A percentile compares a stretch with the other conserved stretches of the same genome.
Conservation (phyloP, 2,797 vertebrate genomes). For the Galago senegalensis region DNA sequence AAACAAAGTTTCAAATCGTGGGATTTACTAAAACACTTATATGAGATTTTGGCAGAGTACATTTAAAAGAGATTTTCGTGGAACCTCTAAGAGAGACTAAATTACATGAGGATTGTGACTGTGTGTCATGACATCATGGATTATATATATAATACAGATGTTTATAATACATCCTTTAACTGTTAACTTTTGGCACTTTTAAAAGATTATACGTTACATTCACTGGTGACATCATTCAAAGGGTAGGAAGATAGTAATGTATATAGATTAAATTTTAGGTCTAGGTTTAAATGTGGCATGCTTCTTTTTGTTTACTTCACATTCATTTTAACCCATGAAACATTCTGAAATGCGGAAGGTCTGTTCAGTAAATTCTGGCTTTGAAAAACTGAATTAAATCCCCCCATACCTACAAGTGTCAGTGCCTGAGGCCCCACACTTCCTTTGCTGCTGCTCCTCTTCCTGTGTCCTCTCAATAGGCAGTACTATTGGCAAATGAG, state of each 20-base stretch:
- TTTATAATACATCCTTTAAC: not conserved
- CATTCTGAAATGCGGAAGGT: not conserved
- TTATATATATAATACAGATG: not conserved
- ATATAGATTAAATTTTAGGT: not conserved
- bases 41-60: constrained; percentile 38
- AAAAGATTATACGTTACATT: not conserved
- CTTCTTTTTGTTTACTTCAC: not conserved
- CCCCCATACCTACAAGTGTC: not conserved
- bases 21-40: constrained; percentile 37
- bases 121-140: not conserved
- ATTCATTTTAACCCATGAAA: not conserved
- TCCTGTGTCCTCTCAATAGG: not conserved
- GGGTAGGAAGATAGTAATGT: not conserved
- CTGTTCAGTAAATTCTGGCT: not conserved
- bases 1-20: constrained; percentile 44
- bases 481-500: not conserved
- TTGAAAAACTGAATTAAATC: not conserved
- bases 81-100: not conserved
- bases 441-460: not conserved
- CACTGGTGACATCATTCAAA: not conserved
- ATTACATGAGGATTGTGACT: constrained; percentile 1
- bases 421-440: not conserved
- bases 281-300: not conserved
- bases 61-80: not conserved
- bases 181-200: constrained; percentile 43